These are phyloP conservation scores for Helicoverpa armigera DNA, from an alignment of 1,140 invertebrate genomes.

Conservation along the genomic window DNA sequence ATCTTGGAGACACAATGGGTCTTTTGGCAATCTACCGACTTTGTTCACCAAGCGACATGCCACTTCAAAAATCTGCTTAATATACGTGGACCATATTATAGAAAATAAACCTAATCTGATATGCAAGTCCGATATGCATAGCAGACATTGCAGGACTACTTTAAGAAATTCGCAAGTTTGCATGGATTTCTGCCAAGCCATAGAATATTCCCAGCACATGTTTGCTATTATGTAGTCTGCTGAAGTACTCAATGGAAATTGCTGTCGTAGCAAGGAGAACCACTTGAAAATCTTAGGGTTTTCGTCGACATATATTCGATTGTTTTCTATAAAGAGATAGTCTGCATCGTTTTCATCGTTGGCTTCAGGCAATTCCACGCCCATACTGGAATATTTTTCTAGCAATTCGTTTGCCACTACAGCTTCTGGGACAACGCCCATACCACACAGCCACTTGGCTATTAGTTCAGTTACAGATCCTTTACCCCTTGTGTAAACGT, in stretches of 20 bases:
- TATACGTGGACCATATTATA: slow-evolving; percentile 95
- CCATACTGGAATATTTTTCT: slow-evolving; percentile 60
- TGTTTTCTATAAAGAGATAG: slow-evolving; percentile 74
- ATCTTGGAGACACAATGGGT: slow-evolving; percentile 92
- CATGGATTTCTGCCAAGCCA: slow-evolving; percentile 94
- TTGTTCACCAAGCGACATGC: slow-evolving; percentile 94
- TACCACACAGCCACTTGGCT: slow-evolving; percentile 92
- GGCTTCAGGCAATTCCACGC: slow-evolving; percentile 49
- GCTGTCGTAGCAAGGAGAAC: slow-evolving; percentile 88
- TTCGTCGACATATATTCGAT: slow-evolving; percentile 69
- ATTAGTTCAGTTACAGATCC: slow-evolving; percentile 94
- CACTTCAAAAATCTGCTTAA: slow-evolving; percentile 92
- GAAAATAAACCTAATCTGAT: slow-evolving; percentile 92
- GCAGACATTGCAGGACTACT: slow-evolving; percentile 88
- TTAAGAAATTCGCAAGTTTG: slow-evolving; percentile 89
- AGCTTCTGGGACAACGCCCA: slow-evolving; percentile 89
- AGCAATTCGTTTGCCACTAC: slow-evolving; percentile 77
- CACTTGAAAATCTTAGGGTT: slow-evolving; percentile 87
- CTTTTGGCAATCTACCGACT: slow-evolving; percentile 95
- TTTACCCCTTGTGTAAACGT: slow-evolving; percentile 92
- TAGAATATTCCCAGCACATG: slow-evolving; percentile 96
- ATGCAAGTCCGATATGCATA: slow-evolving; percentile 88
- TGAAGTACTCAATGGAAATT: slow-evolving; percentile 95
- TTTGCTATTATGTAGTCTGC: slow-evolving; percentile 93
- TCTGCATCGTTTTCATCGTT: slow-evolving; percentile 66